phyloP scores from a whole-genome alignment of 2,113 vertebrate genomes.

The Ginglymostoma cirratum region DNA sequence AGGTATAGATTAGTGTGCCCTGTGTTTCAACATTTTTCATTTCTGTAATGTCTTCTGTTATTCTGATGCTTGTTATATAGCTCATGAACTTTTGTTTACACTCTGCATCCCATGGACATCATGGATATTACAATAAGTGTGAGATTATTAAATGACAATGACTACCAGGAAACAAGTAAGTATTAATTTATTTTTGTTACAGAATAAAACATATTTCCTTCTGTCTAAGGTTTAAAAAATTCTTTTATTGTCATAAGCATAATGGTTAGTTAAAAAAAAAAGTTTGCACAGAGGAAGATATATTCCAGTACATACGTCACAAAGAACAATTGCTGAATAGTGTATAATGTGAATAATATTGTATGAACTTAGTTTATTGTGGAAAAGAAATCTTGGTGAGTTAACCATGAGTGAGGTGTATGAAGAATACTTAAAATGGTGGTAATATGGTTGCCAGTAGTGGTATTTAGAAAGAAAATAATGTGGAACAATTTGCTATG shows the following conservation, averaged over 20 bases:
- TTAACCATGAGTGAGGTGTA: not conserved
- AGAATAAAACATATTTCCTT: not conserved
- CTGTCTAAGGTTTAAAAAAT: not conserved
- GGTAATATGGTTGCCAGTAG: not conserved
- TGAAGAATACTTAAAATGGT: not conserved
- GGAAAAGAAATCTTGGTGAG: not conserved
- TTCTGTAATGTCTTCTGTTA: not conserved
- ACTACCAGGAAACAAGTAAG: not conserved
- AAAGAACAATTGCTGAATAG: not conserved
- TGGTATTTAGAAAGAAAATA: slow-evolving; percentile 1
- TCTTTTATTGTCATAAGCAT: not conserved
- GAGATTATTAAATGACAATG: not conserved
- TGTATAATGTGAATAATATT: not conserved
- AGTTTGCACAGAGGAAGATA: not conserved
- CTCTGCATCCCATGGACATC: not conserved
- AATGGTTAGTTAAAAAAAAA: not conserved
- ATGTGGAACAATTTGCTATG: not conserved
- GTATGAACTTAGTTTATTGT: not conserved
- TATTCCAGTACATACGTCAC: not conserved
- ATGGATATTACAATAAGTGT: not conserved
- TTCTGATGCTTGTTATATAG: not conserved
- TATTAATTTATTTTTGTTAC: not conserved
- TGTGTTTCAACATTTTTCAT: not conserved
- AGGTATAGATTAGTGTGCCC: not conserved
- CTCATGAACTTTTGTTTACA: not conserved